A percentile compares a stretch with the other conserved stretches of the same genome.
phyloP scores from a whole-genome alignment of 2,113 vertebrate genomes.

The Equus quagga region DNA sequence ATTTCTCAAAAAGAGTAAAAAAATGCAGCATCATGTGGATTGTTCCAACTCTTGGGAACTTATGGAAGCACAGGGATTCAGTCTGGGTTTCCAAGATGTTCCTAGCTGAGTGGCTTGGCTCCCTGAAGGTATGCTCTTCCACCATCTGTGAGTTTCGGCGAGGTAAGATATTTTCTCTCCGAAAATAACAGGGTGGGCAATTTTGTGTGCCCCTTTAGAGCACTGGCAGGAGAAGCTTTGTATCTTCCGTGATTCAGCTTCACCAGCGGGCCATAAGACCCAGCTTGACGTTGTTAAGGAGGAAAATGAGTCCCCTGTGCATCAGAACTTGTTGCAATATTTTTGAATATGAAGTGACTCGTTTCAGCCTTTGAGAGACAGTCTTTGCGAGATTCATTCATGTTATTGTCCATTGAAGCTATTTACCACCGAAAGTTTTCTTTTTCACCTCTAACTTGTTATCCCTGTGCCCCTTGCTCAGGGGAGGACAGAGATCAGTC shows the following conservation, averaged over 20 bases:
- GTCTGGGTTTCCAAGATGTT: neutral
- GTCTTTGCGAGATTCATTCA: neutral
- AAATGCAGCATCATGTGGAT: neutral
- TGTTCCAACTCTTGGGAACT: neutral
- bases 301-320: neutral
- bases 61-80: neutral
- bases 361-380: neutral
- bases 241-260: conserved; percentile 3
- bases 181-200: neutral
- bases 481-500: neutral
- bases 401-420: neutral
- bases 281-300: neutral
- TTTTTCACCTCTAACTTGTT: neutral
- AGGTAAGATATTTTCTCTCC: neutral
- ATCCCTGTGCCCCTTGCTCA: too few species aligned
- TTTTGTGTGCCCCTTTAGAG: neutral
- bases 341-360: conserved; percentile 27
- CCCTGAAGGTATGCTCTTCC: neutral
- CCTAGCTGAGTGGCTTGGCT: neutral
- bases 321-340: neutral
- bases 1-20: neutral
- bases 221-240: neutral
- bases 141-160: neutral
- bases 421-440: neutral
- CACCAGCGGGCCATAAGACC: neutral